A percentile compares a stretch with the other conserved stretches of the same genome.
These are phyloP conservation scores for Planococcus citri DNA, from an alignment of 1,140 invertebrate genomes.

Conservation along the genomic window DNA sequence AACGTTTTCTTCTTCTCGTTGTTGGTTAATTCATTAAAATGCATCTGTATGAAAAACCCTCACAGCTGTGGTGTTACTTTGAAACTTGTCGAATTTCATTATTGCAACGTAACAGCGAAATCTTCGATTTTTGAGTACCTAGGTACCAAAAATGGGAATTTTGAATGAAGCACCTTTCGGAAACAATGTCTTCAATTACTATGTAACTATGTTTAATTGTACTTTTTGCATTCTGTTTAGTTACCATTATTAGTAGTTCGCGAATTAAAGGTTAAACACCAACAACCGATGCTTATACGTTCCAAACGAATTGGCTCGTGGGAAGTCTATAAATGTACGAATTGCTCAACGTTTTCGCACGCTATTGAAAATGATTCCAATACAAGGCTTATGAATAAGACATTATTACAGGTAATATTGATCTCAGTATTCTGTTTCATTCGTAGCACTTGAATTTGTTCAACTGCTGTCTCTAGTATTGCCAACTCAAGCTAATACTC, in stretches of 20 bases:
- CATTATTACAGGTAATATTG: not conserved
- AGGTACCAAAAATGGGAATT: too few species aligned
- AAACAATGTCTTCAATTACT: not conserved
- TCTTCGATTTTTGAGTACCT: too few species aligned
- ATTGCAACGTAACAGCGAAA: too few species aligned
- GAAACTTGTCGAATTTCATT: too few species aligned
- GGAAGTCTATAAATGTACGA: not conserved
- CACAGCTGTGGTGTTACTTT: too few species aligned
- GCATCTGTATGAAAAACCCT: too few species aligned
- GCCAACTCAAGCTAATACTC: not conserved
- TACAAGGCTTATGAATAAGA: not conserved
- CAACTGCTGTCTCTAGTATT: not conserved
- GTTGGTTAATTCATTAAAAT: too few species aligned
- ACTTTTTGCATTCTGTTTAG: not conserved
- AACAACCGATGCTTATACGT: not conserved
- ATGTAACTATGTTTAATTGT: not conserved
- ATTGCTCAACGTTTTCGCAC: not conserved
- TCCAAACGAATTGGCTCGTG: not conserved
- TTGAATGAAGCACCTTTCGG: too few species aligned
- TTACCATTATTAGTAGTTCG: not conserved
- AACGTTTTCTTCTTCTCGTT: too few species aligned
- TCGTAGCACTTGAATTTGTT: too few species aligned
- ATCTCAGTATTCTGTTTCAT: not conserved
- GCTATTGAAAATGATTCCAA: not conserved
- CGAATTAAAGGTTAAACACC: not conserved